phyloP scores from a whole-genome alignment of 2,113 vertebrate genomes.

The Pyrgilauda ruficollis region DNA sequence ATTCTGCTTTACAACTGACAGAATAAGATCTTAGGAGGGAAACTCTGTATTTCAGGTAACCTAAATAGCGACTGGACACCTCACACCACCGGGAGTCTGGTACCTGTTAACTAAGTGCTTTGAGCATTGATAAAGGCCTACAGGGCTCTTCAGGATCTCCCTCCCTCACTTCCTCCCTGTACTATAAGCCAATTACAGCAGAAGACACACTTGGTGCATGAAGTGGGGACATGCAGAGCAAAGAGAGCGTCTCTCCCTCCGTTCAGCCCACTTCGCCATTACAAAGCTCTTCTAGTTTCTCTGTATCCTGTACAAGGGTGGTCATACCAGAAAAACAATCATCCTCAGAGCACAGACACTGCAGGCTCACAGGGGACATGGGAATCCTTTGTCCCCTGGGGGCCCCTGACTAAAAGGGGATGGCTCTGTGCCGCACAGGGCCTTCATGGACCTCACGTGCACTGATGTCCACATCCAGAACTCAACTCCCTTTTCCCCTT shows the following conservation, averaged over 20 bases:
- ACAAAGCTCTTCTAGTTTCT: not conserved
- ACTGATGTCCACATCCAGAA: not conserved
- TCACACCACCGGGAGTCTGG: not conserved
- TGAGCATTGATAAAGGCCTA: not conserved
- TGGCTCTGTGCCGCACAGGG: not conserved
- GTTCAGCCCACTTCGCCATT: fast-evolving
- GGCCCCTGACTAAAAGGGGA: not conserved
- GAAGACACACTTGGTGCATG: not conserved
- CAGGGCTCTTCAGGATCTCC: not conserved
- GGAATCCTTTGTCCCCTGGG: not conserved
- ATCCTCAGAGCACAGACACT: not conserved
- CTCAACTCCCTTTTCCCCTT: not conserved
- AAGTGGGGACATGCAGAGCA: not conserved
- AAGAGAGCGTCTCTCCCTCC: not conserved
- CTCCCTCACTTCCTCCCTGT: not conserved
- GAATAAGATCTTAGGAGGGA: not conserved
- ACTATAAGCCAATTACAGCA: not conserved
- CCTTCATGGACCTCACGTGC: not conserved
- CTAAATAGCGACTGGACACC: not conserved
- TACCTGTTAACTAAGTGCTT: not conserved
- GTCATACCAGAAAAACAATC: not conserved
- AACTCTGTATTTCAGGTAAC: not conserved
- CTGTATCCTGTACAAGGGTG: not conserved
- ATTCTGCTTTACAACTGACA: not conserved
- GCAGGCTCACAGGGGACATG: not conserved